Evolutionary conservation across 1,140 invertebrate genomes (phyloP).

Genomic region (Drosophila malerkotliana): DNA sequence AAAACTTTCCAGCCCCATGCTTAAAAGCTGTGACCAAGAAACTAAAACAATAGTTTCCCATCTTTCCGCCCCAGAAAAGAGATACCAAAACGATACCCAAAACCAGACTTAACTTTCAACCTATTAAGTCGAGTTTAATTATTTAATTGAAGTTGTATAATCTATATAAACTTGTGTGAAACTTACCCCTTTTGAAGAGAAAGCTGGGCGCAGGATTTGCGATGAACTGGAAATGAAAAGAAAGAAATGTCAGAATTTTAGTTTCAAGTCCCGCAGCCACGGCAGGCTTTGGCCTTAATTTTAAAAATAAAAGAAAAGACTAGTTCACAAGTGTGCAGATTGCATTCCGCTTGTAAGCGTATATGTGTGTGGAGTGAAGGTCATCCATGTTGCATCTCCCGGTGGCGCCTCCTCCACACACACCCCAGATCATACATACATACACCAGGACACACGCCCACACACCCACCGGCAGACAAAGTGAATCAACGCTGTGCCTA

Average conservation of each 20-base stretch:
- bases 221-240: slow-evolving; percentile 7
- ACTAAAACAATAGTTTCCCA: slow-evolving; percentile 1
- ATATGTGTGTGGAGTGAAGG: slow-evolving; percentile 27
- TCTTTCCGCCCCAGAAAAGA: not conserved
- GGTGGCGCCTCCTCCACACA: slow-evolving; percentile 35
- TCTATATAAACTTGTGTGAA: not conserved
- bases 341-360: not conserved
- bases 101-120: not conserved
- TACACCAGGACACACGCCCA: slow-evolving; percentile 9
- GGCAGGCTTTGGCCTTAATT: slow-evolving; percentile 57
- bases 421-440: slow-evolving; percentile 15
- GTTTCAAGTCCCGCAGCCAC: slow-evolving; percentile 8
- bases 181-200: slow-evolving; percentile 13
- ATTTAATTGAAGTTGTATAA: not conserved
- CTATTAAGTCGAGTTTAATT: not conserved
- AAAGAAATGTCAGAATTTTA: not conserved
- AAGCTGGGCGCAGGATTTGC: not conserved
- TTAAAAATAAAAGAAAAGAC: slow-evolving; percentile 33
- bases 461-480: slow-evolving; percentile 3
- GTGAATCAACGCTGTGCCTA: slow-evolving; percentile 27
- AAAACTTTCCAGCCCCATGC: slow-evolving; percentile 30
- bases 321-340: not conserved
- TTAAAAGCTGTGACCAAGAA: slow-evolving; percentile 29
- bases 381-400: slow-evolving; percentile 46
- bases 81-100: not conserved